Conservation (phyloP, 1,140 invertebrate genomes). For the Hestina assimilis region DNA sequence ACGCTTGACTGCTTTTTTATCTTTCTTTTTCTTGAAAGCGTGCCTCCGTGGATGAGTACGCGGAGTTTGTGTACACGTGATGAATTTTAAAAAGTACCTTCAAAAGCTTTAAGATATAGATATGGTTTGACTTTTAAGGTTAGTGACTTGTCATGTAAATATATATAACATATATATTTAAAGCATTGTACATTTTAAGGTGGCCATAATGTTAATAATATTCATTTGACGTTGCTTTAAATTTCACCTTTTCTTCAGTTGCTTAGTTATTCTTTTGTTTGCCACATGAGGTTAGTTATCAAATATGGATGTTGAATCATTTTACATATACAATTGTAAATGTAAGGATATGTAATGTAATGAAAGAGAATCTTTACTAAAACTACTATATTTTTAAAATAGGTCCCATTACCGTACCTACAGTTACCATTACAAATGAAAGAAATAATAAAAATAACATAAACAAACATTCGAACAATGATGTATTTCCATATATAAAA, state of each 20-base stretch:
- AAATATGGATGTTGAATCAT: neutral
- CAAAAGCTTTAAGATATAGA: constrained; percentile 52
- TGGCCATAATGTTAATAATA: constrained; percentile 1
- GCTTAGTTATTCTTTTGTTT: constrained; percentile 11
- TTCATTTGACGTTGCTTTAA: constrained; percentile 3
- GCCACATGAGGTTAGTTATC: neutral
- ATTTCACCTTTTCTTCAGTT: constrained; percentile 1
- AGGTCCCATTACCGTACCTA: too few relatives aligned
- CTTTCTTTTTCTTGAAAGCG: constrained; percentile 54
- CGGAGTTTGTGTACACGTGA: constrained; percentile 52
- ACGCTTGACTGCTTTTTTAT: constrained; percentile 22
- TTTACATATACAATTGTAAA: neutral
- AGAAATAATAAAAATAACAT: too few relatives aligned
- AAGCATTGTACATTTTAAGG: constrained; percentile 7
- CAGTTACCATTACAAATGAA: too few relatives aligned
- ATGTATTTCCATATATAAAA: too few relatives aligned
- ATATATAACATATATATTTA: too few relatives aligned
- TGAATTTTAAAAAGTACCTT: constrained; percentile 69
- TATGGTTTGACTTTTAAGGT: constrained; percentile 57
- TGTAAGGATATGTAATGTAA: too few relatives aligned
- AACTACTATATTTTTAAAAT: too few relatives aligned
- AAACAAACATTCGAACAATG: too few relatives aligned
- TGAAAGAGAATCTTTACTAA: too few relatives aligned
- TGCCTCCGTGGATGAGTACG: constrained; percentile 50
- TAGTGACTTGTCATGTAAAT: constrained; percentile 50